phyloP scores from a whole-genome alignment of 2,888 invertebrate species.

The Julus scandinavius region DNA sequence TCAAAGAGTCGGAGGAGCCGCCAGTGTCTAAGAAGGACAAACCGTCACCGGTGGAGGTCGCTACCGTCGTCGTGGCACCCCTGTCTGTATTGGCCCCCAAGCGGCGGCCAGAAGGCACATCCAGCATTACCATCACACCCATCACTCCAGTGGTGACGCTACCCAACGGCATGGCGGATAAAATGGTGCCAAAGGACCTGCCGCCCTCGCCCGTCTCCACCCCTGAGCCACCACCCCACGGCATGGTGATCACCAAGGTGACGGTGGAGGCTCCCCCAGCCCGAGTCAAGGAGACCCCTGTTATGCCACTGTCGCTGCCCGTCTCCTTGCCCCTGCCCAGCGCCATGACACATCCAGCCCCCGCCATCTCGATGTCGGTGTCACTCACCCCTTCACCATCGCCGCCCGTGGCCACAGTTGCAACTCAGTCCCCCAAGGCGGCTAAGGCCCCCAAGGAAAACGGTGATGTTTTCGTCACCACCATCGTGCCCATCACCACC shows the following conservation, averaged over 20 bases:
- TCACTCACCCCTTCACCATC: slow-evolving; percentile 23
- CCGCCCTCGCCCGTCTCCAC: background rate
- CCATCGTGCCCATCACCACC: slow-evolving; percentile 48
- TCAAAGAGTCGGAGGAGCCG: background rate
- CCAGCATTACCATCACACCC: slow-evolving; percentile 47
- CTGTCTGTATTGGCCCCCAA: background rate
- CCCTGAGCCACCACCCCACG: slow-evolving; percentile 43
- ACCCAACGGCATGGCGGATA: background rate
- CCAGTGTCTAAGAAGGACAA: background rate
- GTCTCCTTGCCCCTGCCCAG: slow-evolving; percentile 14
- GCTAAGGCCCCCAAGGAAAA: slow-evolving; percentile 38
- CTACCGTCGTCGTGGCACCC: background rate
- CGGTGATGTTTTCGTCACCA: slow-evolving; percentile 29
- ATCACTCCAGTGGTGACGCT: background rate
- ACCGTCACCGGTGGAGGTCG: background rate
- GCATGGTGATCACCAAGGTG: slow-evolving; percentile 46
- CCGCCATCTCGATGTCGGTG: background rate
- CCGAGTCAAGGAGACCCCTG: background rate
- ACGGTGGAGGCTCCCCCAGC: background rate
- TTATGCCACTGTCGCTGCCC: background rate
- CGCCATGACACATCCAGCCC: background rate
- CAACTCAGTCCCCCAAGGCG: background rate
- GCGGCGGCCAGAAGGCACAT: background rate
- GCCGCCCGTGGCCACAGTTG: background rate
- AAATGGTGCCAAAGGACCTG: background rate